Conservation (phyloP, 2,113 vertebrate genomes). For the Triplophysa siluroides region DNA sequence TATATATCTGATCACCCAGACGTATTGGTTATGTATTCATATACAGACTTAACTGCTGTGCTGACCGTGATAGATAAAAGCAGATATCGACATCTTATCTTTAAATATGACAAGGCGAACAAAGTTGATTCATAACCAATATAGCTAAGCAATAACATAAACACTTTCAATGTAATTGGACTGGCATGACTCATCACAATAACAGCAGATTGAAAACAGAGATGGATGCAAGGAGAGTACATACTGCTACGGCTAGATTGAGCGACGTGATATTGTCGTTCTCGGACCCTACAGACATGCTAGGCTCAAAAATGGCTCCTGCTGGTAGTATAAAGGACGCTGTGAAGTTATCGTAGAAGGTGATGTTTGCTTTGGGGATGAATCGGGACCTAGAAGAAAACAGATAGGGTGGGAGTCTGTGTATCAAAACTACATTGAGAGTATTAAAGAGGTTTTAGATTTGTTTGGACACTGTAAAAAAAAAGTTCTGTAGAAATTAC, state of each 20-base stretch:
- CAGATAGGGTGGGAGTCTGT: neutral
- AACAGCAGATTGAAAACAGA: neutral
- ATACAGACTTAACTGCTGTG: neutral
- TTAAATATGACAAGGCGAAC: neutral
- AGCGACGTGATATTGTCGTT: slow-evolving; percentile 79
- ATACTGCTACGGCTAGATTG: slow-evolving; percentile 89
- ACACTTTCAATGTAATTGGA: neutral
- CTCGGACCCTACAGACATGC: slow-evolving; percentile 83
- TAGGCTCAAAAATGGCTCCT: slow-evolving; percentile 78
- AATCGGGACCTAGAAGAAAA: slow-evolving; percentile 79
- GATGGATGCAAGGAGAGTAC: slow-evolving; percentile 58
- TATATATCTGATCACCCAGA: too few relatives aligned
- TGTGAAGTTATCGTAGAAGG: slow-evolving; percentile 65
- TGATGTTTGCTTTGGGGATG: slow-evolving; percentile 84
- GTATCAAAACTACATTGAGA: neutral
- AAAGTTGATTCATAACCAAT: neutral
- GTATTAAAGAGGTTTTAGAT: too few relatives aligned
- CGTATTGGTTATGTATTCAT: neutral
- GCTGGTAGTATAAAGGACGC: slow-evolving; percentile 79
- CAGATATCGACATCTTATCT: slow-evolving; percentile 1
- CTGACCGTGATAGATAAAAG: slow-evolving; percentile 38
- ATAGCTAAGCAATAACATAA: neutral
- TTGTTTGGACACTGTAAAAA: too few relatives aligned
- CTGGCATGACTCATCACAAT: neutral
- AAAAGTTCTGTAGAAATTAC: too few relatives aligned